Evolutionary conservation across 1,140 invertebrate species (phyloP).

Genomic region (Delia radicum): DNA sequence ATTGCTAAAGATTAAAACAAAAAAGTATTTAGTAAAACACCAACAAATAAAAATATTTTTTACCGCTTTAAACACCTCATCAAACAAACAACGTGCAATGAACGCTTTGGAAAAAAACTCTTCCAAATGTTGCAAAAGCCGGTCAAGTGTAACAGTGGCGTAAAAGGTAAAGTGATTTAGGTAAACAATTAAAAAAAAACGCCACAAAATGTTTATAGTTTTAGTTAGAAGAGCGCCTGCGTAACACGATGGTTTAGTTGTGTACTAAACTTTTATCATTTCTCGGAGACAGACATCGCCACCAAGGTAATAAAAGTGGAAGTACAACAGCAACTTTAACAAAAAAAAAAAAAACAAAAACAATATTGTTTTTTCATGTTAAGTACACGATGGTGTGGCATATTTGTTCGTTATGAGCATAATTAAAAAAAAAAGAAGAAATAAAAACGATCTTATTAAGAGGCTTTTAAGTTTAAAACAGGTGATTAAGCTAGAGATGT

Average conservation of each 20-base stretch:
- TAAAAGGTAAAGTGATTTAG: not conserved
- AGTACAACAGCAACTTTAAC: not conserved
- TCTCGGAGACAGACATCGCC: too few relatives aligned
- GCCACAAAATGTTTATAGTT: not conserved
- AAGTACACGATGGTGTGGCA: not conserved
- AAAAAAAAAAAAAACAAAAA: too few relatives aligned
- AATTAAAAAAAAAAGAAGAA: not conserved
- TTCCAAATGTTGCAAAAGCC: not conserved
- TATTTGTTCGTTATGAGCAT: not conserved
- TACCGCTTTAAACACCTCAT: not conserved
- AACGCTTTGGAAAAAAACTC: not conserved
- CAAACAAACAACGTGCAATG: not conserved
- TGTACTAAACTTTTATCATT: not conserved
- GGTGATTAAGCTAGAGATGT: not conserved
- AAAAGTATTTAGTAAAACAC: not conserved
- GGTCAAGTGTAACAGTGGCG: not conserved
- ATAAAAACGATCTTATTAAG: not conserved
- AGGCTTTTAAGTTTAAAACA: not conserved
- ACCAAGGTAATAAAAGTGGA: not conserved
- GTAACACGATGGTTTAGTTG: not conserved
- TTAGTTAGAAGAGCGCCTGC: not conserved
- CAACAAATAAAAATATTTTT: not conserved
- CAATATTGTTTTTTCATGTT: not conserved
- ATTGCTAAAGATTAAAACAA: not conserved
- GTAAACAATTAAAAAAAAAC: not conserved